Evolutionary conservation across 2,797 vertebrate species (phyloP).

Genomic region (Sardinella longiceps): DNA sequence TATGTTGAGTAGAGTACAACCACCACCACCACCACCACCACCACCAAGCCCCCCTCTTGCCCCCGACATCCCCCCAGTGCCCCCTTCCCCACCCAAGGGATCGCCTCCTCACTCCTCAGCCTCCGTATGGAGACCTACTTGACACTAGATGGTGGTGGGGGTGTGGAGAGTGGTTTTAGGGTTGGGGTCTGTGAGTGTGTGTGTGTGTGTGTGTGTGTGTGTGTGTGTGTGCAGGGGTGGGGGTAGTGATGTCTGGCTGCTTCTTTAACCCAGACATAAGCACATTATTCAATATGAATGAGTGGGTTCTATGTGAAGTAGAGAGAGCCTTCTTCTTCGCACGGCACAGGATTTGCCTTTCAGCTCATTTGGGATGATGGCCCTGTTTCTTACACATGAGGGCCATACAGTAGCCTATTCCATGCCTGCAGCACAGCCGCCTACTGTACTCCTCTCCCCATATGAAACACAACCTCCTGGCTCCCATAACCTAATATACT

Average conservation of each 20-base stretch:
- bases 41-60: neutral
- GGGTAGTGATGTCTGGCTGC: neutral
- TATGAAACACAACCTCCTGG: no score
- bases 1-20: slow-evolving; percentile 1
- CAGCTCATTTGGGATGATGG: neutral
- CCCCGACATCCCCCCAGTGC: neutral
- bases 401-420: neutral
- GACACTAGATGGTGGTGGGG: neutral
- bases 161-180: neutral
- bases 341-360: slow-evolving; percentile 39
- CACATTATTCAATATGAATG: slow-evolving; percentile 25
- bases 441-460: neutral
- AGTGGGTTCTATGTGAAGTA: slow-evolving; percentile 44
- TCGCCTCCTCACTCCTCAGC: slow-evolving; percentile 1
- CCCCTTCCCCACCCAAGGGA: slow-evolving; percentile 2
- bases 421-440: neutral
- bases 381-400: neutral
- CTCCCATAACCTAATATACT: no score
- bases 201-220: neutral
- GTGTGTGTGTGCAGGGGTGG: neutral
- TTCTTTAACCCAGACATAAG: neutral
- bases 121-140: neutral
- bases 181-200: neutral
- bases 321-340: slow-evolving; percentile 54
- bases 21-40: neutral